Evolutionary conservation across 2,113 vertebrate species (phyloP).

Genomic region (Illadopsis cleaveri): DNA sequence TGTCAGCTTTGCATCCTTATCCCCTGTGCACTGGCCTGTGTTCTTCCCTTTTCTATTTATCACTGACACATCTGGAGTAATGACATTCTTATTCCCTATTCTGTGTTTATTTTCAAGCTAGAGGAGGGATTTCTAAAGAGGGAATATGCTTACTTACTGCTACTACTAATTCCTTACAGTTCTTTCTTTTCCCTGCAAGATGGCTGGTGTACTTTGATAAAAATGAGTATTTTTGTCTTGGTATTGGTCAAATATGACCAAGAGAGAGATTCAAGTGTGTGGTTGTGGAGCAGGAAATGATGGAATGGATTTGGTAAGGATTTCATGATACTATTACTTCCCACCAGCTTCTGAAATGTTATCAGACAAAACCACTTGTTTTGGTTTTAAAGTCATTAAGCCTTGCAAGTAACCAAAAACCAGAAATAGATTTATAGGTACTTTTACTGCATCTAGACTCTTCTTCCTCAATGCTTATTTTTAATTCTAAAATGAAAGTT

Average conservation of each 20-base stretch:
- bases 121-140: background rate
- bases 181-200: background rate
- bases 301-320: background rate
- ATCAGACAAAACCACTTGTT: background rate
- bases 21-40: background rate
- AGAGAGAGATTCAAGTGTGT: background rate
- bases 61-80: background rate
- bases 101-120: background rate
- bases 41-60: background rate
- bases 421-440: background rate
- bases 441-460: background rate
- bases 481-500: background rate
- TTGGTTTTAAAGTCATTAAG: background rate
- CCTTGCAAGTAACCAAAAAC: background rate
- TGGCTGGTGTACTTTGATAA: background rate
- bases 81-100: background rate
- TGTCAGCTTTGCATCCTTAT: background rate
- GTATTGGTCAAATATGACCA: background rate
- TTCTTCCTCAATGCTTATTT: background rate
- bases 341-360: background rate
- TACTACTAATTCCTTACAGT: background rate
- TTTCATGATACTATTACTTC: background rate
- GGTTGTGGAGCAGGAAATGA: background rate
- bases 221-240: background rate
- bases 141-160: background rate